Conservation (phyloP, 2,113 vertebrate species). For the Nerophis ophidion region DNA sequence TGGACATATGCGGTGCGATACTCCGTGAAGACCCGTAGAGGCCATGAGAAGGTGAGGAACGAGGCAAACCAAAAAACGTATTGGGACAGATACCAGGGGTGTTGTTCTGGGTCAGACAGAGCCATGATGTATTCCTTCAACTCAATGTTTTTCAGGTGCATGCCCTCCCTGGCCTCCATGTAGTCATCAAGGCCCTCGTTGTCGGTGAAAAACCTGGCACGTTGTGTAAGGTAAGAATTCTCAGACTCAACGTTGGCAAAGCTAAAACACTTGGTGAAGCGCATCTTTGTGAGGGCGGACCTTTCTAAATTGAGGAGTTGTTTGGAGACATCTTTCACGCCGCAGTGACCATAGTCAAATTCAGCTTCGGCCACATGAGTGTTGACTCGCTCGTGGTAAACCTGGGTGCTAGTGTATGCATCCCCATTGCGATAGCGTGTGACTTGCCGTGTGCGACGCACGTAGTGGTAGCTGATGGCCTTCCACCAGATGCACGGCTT, state of each 20-base stretch:
- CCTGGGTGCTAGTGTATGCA: constrained; percentile 84
- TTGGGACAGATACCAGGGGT: constrained; percentile 91
- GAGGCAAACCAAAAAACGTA: constrained; percentile 91
- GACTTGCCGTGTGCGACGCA: constrained; percentile 88
- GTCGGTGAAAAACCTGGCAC: constrained; percentile 92
- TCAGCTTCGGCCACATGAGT: constrained; percentile 92
- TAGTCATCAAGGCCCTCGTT: constrained; percentile 95
- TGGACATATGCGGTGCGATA: constrained; percentile 90
- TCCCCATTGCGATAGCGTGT: constrained; percentile 91
- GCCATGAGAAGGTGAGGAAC: constrained; percentile 91
- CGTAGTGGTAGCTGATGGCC: constrained; percentile 96
- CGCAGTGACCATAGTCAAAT: constrained; percentile 87
- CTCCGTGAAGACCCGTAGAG: constrained; percentile 87
- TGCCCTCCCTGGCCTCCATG: constrained; percentile 93
- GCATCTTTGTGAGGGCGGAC: constrained; percentile 82
- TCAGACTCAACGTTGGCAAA: constrained; percentile 94
- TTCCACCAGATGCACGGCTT: constrained; percentile 99
- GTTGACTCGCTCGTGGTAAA: constrained; percentile 88
- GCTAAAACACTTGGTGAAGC: constrained; percentile 96
- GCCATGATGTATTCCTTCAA: constrained; percentile 94
- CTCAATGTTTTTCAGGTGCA: constrained; percentile 93
- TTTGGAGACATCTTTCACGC: constrained; percentile 91
- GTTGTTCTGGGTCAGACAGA: constrained; percentile 83
- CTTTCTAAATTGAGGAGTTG: constrained; percentile 88
- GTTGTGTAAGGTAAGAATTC: constrained; percentile 91